Evolutionary conservation across 2,888 invertebrate genomes (phyloP).

Genomic region (Gymnocheta viridis): DNA sequence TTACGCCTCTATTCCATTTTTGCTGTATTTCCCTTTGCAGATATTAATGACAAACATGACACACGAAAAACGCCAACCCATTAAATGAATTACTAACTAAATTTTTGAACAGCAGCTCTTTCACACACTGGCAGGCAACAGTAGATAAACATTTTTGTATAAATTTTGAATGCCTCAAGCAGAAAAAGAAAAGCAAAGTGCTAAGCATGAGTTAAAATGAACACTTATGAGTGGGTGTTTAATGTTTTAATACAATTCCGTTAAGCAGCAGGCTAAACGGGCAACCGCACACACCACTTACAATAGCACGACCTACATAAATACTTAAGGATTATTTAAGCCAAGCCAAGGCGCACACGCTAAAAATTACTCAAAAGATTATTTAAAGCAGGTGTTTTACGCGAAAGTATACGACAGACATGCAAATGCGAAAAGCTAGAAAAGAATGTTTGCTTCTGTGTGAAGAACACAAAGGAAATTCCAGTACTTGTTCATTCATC

Average conservation of each 20-base stretch:
- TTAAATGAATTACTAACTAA: not conserved
- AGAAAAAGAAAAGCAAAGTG: slow-evolving; percentile 45
- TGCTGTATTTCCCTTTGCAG: slow-evolving; percentile 14
- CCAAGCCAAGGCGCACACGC: slow-evolving; percentile 12
- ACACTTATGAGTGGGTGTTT: slow-evolving; percentile 66
- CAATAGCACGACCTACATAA: not conserved
- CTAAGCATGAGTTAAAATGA: slow-evolving; percentile 60
- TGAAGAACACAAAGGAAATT: slow-evolving; percentile 51
- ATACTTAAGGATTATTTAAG: slow-evolving; percentile 23
- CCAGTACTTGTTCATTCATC: slow-evolving; percentile 61
- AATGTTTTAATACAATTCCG: slow-evolving; percentile 54
- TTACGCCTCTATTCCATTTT: no score
- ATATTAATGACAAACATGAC: slow-evolving; percentile 38
- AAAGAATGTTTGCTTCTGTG: not conserved
- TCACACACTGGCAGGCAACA: not conserved
- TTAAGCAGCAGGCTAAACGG: slow-evolving; percentile 47
- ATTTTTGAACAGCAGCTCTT: slow-evolving; percentile 6
- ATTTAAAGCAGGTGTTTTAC: slow-evolving; percentile 57
- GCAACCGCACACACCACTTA: not conserved
- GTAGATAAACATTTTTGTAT: slow-evolving; percentile 1
- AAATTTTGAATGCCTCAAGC: slow-evolving; percentile 7
- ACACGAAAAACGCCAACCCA: not conserved
- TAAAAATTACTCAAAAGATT: not conserved
- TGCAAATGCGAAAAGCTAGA: slow-evolving; percentile 3
- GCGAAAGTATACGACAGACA: not conserved